Base-by-base conservation (phyloP, 2,888 invertebrate genomes). In the Cerastoderma edule region DNA sequence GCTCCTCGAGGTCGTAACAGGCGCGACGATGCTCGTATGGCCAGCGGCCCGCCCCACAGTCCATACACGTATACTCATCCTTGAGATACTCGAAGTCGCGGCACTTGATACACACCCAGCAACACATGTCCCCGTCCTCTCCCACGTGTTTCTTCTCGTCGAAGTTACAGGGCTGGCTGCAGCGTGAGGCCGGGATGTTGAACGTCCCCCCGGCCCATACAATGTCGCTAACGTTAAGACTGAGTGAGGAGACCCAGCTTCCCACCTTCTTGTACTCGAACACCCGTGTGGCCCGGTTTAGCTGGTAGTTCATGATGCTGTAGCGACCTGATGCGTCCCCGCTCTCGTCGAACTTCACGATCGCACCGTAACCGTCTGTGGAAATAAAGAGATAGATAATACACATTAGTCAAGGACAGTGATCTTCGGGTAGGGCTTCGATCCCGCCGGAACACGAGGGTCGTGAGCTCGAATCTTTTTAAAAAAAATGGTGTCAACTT, bases 341-440 rank as follows among this genome's bases (percentile, higher is more conserved):
- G 3, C 88, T 86, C 24, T 87, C 82, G 83, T 93, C 92, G 85
- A 94, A 96, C 88, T 95, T 94, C 13, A 96, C 95, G 82, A 94
- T 94, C 84, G 95, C 95, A 65, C 95, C 95, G 67, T 95, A 95
- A 57, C 94, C 92, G 93, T 95, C 95, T 96, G 93, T 24, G 93
- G 77, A 28, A 33, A 48, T 4, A 48, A 48, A 4, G 3, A 48
- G 24, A 16, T 13, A 44, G 44, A 44, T 13, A 16, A n/a, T n/a
- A n/a, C n/a, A n/a, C n/a, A n/a, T n/a, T n/a, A n/a, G n/a, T n/a
- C n/a, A n/a, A n/a, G n/a, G n/a, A n/a, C n/a, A n/a, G n/a, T n/a
- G n/a, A n/a, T n/a, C n/a, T n/a, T n/a, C n/a, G n/a, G n/a, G n/a
- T n/a, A n/a, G n/a, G n/a, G n/a, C n/a, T n/a, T n/a, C n/a, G n/a